Evolutionary conservation across 2,888 invertebrate species (phyloP), one percentile per base, ranked within the genome.

Genomic region (Pachliopta kotzebuea): DNA sequence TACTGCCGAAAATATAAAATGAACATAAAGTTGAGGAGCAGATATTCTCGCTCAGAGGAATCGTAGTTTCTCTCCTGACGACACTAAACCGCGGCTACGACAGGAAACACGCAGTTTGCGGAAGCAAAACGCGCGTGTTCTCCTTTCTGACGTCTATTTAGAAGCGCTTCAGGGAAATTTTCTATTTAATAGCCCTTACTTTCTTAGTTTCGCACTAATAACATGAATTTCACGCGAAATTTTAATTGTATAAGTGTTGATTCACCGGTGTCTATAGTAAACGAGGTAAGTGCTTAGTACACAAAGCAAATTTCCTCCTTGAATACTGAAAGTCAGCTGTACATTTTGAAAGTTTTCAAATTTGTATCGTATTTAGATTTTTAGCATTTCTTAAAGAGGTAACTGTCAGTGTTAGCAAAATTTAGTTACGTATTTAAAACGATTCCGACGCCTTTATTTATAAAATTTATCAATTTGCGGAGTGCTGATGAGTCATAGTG

Each of bases 1-100:
- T 90, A 89, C 87, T 84, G 84, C 83, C 87, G 84, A 86, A 90
- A 90, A 90, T 88, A 91, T 91, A 90, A 91, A 90, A 90, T 86
- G 89, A 88, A 90, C 90, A 88, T 90, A 90, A 90, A 90, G 85
- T 90, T 90, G 86, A 90, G 87, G 80, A 88, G 85, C 79, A 85
- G 88, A 90, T 90, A 88, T 83, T 84, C 84, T 75, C 80, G 86
- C 90, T 85, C 88, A 74, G 83, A 89, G 90, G 90, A 88, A 85
- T 88, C 87, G 85, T 88, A 88, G 90, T 87, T 77, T 87, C 80
- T 80, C 90, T 90, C 90, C 70, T 77, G 90, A 79, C 85, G 89
- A 76, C 84, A 88, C 84, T 91, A 86, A 88, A 84, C 81, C 79
- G 77, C 69, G 77, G 78, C 77, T 79, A 83, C 79, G 82, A 75